These are phyloP conservation scores for Tachysurus vachellii DNA, from an alignment of 2,113 vertebrate species.

Conservation along the genomic window DNA sequence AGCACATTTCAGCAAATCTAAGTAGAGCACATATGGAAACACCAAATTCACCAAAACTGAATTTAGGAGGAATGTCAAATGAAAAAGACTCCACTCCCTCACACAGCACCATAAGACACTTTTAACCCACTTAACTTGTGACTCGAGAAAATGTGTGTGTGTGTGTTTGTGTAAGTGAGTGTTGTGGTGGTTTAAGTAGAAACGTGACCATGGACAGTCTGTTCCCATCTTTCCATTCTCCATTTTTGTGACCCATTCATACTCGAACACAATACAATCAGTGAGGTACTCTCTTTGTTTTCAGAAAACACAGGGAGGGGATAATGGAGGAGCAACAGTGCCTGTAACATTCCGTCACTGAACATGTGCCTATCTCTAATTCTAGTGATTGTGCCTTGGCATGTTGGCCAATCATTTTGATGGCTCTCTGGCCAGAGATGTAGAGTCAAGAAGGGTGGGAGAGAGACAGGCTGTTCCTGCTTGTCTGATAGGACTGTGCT, in stretches of 20 bases:
- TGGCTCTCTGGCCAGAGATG: slow-evolving; percentile 55
- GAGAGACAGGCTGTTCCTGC: slow-evolving; percentile 82
- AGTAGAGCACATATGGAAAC: background rate
- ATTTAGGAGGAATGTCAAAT: background rate
- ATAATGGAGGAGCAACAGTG: slow-evolving; percentile 9
- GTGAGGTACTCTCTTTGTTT: slow-evolving; percentile 12
- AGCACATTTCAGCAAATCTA: background rate
- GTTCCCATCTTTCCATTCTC: slow-evolving; percentile 32
- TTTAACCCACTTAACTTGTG: slow-evolving; percentile 23
- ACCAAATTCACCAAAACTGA: background rate
- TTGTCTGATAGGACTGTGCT: slow-evolving; percentile 76
- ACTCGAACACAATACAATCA: slow-evolving; percentile 23
- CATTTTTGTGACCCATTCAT: slow-evolving; percentile 22
- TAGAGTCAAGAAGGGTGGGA: slow-evolving; percentile 73
- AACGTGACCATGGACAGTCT: slow-evolving; percentile 41
- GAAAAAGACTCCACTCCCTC: background rate
- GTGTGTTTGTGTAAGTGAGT: background rate
- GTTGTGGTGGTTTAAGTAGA: background rate
- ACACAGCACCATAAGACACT: background rate
- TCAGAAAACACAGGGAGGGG: background rate
- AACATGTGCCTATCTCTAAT: slow-evolving; percentile 42
- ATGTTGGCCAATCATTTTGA: slow-evolving; percentile 62
- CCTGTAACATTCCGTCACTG: slow-evolving; percentile 40
- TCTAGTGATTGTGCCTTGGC: slow-evolving; percentile 53
- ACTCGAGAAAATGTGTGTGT: background rate